Percentiles rank a stretch among this genome's conserved stretches.
These are phyloP conservation scores for Champsocephalus gunnari DNA, from an alignment of 2,797 vertebrate genomes.

Conservation along the genomic window DNA sequence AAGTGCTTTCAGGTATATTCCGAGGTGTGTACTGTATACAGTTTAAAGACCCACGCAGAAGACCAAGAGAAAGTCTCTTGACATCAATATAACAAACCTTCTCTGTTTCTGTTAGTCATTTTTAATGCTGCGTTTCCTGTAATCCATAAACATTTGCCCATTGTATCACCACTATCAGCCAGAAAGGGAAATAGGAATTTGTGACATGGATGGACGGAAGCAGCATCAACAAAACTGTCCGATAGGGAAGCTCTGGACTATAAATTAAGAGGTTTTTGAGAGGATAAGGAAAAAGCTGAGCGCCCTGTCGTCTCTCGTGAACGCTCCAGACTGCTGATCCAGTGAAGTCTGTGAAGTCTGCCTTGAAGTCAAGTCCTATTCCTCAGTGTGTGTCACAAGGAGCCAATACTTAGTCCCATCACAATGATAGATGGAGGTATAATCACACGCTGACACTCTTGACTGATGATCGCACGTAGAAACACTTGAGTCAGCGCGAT, in stretches of 20 bases:
- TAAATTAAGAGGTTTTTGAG: constrained; percentile 69
- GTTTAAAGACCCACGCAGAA: constrained; percentile 18
- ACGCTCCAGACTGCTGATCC: constrained; percentile 79
- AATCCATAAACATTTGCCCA: constrained; percentile 19
- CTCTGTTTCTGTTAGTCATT: background rate
- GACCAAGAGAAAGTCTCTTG: background rate
- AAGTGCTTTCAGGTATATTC: constrained; percentile 15
- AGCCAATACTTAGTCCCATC: constrained; percentile 86
- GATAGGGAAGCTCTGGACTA: constrained; percentile 40
- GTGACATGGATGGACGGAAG: constrained; percentile 26
- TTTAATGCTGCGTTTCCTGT: constrained; percentile 18
- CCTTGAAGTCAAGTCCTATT: constrained; percentile 80
- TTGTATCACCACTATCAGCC: constrained; percentile 16
- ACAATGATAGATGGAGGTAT: constrained; percentile 86
- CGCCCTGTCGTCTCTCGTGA: constrained; percentile 66
- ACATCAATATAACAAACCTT: background rate
- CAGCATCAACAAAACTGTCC: constrained; percentile 28
- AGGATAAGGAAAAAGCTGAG: constrained; percentile 58
- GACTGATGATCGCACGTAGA: constrained; percentile 75
- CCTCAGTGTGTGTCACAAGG: constrained; percentile 82
- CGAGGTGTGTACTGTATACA: constrained; percentile 3
- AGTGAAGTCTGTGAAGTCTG: constrained; percentile 82
- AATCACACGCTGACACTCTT: constrained; percentile 84
- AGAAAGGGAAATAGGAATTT: constrained; percentile 29
- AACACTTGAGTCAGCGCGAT: constrained; percentile 85